Evolutionary conservation across 2,888 invertebrate genomes (phyloP).

Genomic region (Ectemnius lituratus): DNA sequence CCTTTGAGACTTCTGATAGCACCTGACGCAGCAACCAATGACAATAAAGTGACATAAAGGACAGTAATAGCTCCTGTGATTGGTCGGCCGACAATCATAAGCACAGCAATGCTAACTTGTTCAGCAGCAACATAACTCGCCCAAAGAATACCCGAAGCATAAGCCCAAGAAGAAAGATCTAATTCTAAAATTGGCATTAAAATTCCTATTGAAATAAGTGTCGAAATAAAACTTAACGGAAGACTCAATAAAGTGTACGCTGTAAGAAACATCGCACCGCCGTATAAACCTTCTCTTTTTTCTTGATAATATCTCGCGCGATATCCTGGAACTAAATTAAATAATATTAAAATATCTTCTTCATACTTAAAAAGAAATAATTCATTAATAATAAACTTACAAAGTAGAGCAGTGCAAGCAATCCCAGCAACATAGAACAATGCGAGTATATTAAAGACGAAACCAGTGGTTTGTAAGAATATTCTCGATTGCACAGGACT

Average conservation of each 20-base stretch:
- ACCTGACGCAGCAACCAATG: conserved; percentile 75
- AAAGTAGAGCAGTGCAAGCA: conserved; percentile 73
- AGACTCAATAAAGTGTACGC: conserved; percentile 90
- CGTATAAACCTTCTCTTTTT: conserved; percentile 92
- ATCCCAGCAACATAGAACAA: conserved; percentile 84
- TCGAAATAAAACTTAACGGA: conserved; percentile 89
- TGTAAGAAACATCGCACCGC: conserved; percentile 89
- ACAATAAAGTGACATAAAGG: conserved; percentile 87
- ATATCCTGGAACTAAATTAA: conserved; percentile 87
- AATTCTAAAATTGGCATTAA: conserved; percentile 81
- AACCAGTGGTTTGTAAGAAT: conserved; percentile 73
- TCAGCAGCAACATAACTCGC: conserved; percentile 92
- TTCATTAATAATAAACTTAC: conserved; percentile 65
- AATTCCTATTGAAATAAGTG: conserved; percentile 85
- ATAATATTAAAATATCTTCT: too few species aligned
- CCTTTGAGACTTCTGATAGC: conserved; percentile 70
- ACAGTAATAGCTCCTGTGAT: conserved; percentile 88
- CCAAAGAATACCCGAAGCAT: conserved; percentile 83
- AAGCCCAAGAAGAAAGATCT: conserved; percentile 68
- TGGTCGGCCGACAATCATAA: conserved; percentile 89
- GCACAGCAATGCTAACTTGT: conserved; percentile 89
- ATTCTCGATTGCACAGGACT: conserved; percentile 71
- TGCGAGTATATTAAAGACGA: conserved; percentile 87
- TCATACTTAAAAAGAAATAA: too few species aligned
- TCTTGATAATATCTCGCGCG: conserved; percentile 96